phyloP scores from a whole-genome alignment of 2,888 invertebrate species.

The Myopa testacea region DNA sequence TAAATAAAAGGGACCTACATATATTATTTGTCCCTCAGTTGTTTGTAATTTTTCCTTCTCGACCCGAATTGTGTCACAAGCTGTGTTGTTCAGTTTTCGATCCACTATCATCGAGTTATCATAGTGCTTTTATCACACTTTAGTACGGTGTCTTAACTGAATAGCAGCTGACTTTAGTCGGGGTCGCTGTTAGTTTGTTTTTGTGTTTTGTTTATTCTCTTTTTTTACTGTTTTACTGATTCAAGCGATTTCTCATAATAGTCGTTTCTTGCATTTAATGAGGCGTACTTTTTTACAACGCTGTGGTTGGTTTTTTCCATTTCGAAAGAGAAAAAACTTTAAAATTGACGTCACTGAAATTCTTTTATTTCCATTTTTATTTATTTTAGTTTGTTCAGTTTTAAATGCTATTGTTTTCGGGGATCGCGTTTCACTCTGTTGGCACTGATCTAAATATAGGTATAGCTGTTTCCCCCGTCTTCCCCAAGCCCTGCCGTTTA shows the following conservation, averaged over 20 bases:
- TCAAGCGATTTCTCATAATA: too few relatives aligned
- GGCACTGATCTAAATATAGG: not conserved
- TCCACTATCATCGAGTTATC: too few relatives aligned
- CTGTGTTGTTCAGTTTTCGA: too few relatives aligned
- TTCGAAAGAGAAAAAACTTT: conserved; percentile 16
- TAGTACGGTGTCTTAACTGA: too few relatives aligned
- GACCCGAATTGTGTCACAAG: too few relatives aligned
- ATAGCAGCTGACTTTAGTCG: too few relatives aligned
- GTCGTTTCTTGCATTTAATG: not conserved
- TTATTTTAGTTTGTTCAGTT: not conserved
- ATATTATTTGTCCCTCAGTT: too few relatives aligned
- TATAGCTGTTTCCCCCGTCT: too few relatives aligned
- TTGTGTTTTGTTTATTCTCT: not conserved
- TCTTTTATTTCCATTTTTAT: conserved; percentile 43
- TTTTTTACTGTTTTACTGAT: not conserved
- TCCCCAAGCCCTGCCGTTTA: too few relatives aligned
- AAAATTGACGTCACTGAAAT: conserved; percentile 41
- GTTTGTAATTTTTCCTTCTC: too few relatives aligned
- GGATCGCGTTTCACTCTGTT: not conserved
- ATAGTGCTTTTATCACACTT: too few relatives aligned
- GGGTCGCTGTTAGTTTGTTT: not conserved
- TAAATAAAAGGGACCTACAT: too few relatives aligned
- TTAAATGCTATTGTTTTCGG: not conserved
- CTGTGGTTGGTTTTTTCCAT: conserved; percentile 24
- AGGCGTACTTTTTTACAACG: not conserved